Percentiles rank a stretch among this genome's conserved stretches.
These are phyloP conservation scores for Polypterus senegalus DNA, from an alignment of 2,113 vertebrate species.

Conservation along the genomic window DNA sequence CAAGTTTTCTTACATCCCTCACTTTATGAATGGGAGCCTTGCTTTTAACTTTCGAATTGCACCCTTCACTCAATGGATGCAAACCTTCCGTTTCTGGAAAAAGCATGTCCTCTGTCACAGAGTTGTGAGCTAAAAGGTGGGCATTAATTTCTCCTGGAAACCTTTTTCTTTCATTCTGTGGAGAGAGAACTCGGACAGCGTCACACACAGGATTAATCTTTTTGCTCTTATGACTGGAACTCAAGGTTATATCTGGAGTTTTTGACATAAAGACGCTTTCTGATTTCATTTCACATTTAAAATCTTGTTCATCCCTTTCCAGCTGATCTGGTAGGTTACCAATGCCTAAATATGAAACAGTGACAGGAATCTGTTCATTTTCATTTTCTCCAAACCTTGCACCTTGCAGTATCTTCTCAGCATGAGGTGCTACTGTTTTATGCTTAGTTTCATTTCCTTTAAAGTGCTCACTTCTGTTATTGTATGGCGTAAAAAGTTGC, in stretches of 20 bases:
- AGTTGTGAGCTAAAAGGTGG: too few relatives aligned
- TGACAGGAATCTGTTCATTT: too few relatives aligned
- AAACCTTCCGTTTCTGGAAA: too few relatives aligned
- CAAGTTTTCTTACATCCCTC: conserved; percentile 71
- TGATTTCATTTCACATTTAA: conserved; percentile 23
- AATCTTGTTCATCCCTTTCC: conserved; percentile 32
- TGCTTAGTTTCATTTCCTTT: too few relatives aligned
- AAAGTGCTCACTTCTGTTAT: too few relatives aligned
- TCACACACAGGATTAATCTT: conserved; percentile 42
- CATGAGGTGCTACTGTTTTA: too few relatives aligned
- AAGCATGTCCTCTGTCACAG: too few relatives aligned
- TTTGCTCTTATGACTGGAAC: conserved; percentile 27
- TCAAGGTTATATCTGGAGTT: conserved; percentile 42
- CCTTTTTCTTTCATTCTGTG: conserved; percentile 33
- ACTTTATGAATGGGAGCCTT: conserved; percentile 56
- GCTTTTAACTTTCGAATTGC: conserved; percentile 21
- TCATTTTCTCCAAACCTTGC: too few relatives aligned
- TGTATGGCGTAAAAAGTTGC: too few relatives aligned
- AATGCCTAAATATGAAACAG: too few relatives aligned
- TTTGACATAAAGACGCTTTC: conserved; percentile 34
- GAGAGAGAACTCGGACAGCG: conserved; percentile 28
- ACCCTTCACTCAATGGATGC: conserved; percentile 24
- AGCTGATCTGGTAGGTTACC: conserved; percentile 19
- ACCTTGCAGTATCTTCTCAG: too few relatives aligned
- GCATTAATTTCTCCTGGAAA: neutral